Base-by-base conservation (phyloP, 2,113 vertebrate genomes). In the Cryptomyrus ogoouensis region DNA sequence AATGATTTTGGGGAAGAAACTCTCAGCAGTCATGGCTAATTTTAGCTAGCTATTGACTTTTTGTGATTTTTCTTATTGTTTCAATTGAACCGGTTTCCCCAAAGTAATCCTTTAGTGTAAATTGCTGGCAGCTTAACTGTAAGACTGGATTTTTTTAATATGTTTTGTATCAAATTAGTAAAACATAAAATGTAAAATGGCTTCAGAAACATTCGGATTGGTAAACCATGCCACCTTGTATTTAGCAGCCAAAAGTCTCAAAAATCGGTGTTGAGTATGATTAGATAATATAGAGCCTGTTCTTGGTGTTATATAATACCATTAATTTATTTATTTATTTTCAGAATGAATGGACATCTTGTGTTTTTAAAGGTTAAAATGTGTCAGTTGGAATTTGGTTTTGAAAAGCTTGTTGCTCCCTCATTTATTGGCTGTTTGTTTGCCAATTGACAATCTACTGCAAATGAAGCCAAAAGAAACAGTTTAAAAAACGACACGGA, bases 371-470 rank as follows among this genome's bases (percentile, higher is more conserved):
- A 46, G 83, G 49, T 50, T 87, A 50, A 49, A 87, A 52, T 19
- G 84, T 86, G 85, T 87, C 46, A 53, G n/a, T 49, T 52, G 85
- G n/a, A 87, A 86, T 47, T 86, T 24, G 44, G 8, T 46, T 86
- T 86, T 86, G 24, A 44, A 86, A 86, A 52, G 47, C 24, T 27
- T 50, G 46, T 44, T 52, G 47, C 46, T 86, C 19, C 19, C 5
- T 50, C 8, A 46, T 19, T 9, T 83, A 3, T 83, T 83, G 44
- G 4, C 35, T 84, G 44, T 47, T 84, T 44, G 44, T 24, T 84
- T n/a, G 21, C 19, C 24, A 83, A 42, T 44, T 39, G 77, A 83
- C 77, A 83, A 44, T 39, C 39, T 4, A 21, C 39, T 21, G 77
- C 6, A 19, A 39, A 84, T 47, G 10, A 47, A 47, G 44, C 83